Conservation (phyloP, 1,140 invertebrate species). For the Xylocopa sonorina region DNA sequence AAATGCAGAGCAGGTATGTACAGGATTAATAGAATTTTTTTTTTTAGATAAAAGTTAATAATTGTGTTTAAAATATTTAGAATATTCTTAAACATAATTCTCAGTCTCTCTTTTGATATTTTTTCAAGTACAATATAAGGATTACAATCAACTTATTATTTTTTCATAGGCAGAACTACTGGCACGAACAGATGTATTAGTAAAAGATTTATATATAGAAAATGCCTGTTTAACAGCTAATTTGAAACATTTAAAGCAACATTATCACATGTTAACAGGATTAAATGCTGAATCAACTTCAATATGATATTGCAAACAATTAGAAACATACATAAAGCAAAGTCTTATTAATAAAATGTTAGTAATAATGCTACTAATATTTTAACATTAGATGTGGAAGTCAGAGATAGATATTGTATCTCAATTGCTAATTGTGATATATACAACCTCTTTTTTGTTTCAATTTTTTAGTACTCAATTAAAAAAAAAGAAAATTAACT, state of each 20-base stretch:
- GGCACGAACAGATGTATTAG: conserved; percentile 87
- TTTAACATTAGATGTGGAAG: conserved; percentile 12
- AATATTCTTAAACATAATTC: background rate
- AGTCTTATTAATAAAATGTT: conserved; percentile 42
- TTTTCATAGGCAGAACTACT: conserved; percentile 83
- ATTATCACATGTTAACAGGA: conserved; percentile 81
- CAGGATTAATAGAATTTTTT: background rate
- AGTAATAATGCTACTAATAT: conserved; percentile 23
- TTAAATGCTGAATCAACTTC: conserved; percentile 79
- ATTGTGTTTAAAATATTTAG: background rate
- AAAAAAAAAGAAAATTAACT: conserved; percentile 2
- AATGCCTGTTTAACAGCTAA: conserved; percentile 87
- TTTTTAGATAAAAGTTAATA: too few species aligned
- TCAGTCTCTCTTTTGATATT: background rate
- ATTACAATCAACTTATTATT: conserved; percentile 4
- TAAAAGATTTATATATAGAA: conserved; percentile 91
- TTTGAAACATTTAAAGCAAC: conserved; percentile 85
- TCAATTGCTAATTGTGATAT: conserved; percentile 11
- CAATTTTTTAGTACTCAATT: background rate
- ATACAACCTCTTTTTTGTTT: conserved; percentile 19
- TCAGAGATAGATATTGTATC: conserved; percentile 42
- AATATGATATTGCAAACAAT: conserved; percentile 72
- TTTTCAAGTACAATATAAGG: background rate
- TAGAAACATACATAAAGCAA: conserved; percentile 18
- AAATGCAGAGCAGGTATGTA: conserved; percentile 81